phyloP scores from a whole-genome alignment of 2,797 vertebrate species.

The Pseudocheirus occidentalis region DNA sequence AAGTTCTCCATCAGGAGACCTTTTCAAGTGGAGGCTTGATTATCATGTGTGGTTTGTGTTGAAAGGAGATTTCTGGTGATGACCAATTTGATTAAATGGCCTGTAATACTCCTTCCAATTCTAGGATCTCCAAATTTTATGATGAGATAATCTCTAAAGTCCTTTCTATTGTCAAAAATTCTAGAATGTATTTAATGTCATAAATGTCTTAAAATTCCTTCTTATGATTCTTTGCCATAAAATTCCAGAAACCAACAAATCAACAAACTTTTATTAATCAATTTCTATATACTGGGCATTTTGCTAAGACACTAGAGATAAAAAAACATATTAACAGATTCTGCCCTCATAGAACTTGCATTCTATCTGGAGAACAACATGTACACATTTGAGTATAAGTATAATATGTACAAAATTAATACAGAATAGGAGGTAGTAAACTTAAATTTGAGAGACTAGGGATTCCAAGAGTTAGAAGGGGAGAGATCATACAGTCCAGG shows the following conservation, averaged over 20 bases:
- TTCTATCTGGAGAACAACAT: background rate
- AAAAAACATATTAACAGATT: background rate
- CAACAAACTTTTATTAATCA: background rate
- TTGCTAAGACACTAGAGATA: background rate
- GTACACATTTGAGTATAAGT: background rate
- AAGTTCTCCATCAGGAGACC: background rate
- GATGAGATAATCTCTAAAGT: constrained; percentile 6
- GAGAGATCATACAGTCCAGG: background rate
- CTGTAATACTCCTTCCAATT: constrained; percentile 22
- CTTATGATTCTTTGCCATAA: constrained; percentile 9
- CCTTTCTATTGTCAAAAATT: background rate
- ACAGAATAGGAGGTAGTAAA: background rate
- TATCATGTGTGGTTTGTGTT: background rate
- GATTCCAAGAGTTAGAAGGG: background rate
- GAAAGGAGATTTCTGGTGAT: background rate
- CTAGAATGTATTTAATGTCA: background rate
- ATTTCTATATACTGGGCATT: background rate
- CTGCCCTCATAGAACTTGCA: background rate
- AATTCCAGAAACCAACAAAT: background rate
- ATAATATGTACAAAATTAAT: background rate
- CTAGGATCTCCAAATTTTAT: background rate
- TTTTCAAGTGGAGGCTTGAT: background rate
- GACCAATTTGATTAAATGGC: background rate
- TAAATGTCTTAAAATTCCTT: background rate
- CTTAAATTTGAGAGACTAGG: background rate